Conservation (phyloP, 1,140 invertebrate species). For the Zaprionus capensis region DNA sequence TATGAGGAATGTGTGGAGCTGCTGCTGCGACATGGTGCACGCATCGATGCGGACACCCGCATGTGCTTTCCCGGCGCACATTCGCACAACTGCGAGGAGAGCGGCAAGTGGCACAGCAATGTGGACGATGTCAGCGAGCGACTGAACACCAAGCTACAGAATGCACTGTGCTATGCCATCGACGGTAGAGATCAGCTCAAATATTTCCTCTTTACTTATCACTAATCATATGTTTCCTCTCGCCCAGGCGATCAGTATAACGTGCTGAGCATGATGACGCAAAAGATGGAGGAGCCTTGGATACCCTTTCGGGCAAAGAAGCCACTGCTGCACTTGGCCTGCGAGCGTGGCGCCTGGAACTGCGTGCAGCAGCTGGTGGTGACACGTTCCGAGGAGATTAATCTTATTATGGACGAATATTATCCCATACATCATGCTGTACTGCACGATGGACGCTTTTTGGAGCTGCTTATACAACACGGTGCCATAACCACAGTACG, state of each 20-base stretch:
- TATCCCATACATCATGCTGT: slow-evolving; percentile 91
- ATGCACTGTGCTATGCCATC: slow-evolving; percentile 90
- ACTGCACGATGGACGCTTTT: slow-evolving; percentile 88
- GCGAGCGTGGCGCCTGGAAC: slow-evolving; percentile 89
- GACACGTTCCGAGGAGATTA: slow-evolving; percentile 89
- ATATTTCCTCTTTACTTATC: neutral
- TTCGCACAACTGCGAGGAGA: slow-evolving; percentile 89
- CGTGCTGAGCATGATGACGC: slow-evolving; percentile 87
- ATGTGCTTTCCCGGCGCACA: slow-evolving; percentile 90
- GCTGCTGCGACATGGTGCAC: slow-evolving; percentile 86
- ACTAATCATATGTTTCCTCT: neutral
- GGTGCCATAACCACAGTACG: slow-evolving; percentile 89
- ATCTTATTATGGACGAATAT: slow-evolving; percentile 90
- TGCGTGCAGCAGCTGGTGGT: slow-evolving; percentile 88
- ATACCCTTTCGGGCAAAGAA: slow-evolving; percentile 86
- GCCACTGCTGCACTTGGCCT: slow-evolving; percentile 88
- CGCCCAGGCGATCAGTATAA: slow-evolving; percentile 87
- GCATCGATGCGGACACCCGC: slow-evolving; percentile 85
- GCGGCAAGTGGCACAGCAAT: slow-evolving; percentile 85
- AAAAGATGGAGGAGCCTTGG: slow-evolving; percentile 89
- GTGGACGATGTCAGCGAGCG: slow-evolving; percentile 81
- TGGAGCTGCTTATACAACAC: slow-evolving; percentile 87
- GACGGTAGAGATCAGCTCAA: slow-evolving; percentile 84
- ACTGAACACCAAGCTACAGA: slow-evolving; percentile 87
- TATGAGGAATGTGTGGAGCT: slow-evolving; percentile 86